Percentiles rank a stretch among this genome's conserved stretches.
Conservation (phyloP, 2,113 vertebrate species). For the Larimichthys polyactis region DNA sequence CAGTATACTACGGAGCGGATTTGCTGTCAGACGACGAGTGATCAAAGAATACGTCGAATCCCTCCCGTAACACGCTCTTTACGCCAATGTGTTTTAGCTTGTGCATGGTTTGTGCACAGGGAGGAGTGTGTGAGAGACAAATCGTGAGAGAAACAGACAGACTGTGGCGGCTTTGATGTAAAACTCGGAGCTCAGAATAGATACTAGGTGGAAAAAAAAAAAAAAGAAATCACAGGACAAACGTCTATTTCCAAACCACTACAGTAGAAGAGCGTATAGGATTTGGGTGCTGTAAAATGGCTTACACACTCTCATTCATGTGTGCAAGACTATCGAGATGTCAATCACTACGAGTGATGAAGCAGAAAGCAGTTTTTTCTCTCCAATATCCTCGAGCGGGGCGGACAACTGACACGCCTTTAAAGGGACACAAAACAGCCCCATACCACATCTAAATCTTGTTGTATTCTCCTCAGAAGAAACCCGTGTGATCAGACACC, state of each 20-base stretch:
- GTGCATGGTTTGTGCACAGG: constrained; percentile 69
- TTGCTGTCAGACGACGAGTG: constrained; percentile 33
- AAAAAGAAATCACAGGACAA: constrained; percentile 54
- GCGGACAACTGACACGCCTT: constrained; percentile 74
- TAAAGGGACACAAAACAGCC: constrained; percentile 78
- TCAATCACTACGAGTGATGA: constrained; percentile 74
- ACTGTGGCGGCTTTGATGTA: constrained; percentile 81
- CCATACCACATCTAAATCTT: constrained; percentile 79
- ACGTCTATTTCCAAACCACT: constrained; percentile 72
- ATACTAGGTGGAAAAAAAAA: constrained; percentile 62
- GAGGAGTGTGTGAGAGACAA: constrained; percentile 71
- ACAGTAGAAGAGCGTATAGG: constrained; percentile 51
- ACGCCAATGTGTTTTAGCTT: constrained; percentile 74
- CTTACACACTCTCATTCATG: constrained; percentile 67
- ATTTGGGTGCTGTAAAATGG: constrained; percentile 45
- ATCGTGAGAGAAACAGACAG: constrained; percentile 76
- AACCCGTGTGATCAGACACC: constrained; percentile 71
- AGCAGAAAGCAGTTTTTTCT: constrained; percentile 65
- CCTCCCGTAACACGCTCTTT: constrained; percentile 45
- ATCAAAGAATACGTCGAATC: constrained; percentile 62
- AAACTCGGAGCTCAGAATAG: constrained; percentile 68
- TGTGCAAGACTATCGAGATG: constrained; percentile 70
- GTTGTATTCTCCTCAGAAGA: constrained; percentile 62
- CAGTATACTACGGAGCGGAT: constrained; percentile 2
- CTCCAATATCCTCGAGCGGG: constrained; percentile 62